Evolutionary conservation across 2,888 invertebrate species (phyloP).

Genomic region (Timandra comae): DNA sequence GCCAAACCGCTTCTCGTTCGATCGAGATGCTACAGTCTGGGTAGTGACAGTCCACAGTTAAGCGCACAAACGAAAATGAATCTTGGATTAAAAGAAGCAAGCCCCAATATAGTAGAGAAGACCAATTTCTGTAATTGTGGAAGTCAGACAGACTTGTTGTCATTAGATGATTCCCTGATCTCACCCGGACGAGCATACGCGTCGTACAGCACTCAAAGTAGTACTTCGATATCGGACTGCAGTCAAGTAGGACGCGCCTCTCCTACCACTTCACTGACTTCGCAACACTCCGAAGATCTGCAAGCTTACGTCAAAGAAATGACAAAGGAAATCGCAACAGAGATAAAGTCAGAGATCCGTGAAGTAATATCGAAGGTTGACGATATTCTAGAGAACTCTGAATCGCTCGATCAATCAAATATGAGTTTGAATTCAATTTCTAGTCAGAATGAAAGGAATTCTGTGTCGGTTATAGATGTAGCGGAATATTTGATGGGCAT

Average conservation of each 20-base stretch:
- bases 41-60: conserved; percentile 71
- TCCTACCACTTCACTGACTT: conserved; percentile 72
- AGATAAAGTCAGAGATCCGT: conserved; percentile 88
- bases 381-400: conserved; percentile 84
- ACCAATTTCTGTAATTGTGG: conserved; percentile 81
- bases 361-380: conserved; percentile 88
- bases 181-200: conserved; percentile 63
- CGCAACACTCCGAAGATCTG: conserved; percentile 79
- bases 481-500: conserved; percentile 87
- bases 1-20: conserved; percentile 45
- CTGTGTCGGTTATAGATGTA: conserved; percentile 84
- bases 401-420: conserved; percentile 74
- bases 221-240: conserved; percentile 73
- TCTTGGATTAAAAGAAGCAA: conserved; percentile 77
- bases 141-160: conserved; percentile 83
- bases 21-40: conserved; percentile 82
- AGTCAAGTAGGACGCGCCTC: conserved; percentile 74
- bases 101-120: conserved; percentile 56
- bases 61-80: conserved; percentile 80
- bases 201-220: conserved; percentile 64
- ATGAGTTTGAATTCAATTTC: conserved; percentile 70
- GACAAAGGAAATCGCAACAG: conserved; percentile 86
- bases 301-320: conserved; percentile 86
- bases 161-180: conserved; percentile 76
- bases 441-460: conserved; percentile 80